These are phyloP conservation scores for Anadara kagoshimensis DNA, from an alignment of 1,140 invertebrate genomes.

Conservation along the genomic window DNA sequence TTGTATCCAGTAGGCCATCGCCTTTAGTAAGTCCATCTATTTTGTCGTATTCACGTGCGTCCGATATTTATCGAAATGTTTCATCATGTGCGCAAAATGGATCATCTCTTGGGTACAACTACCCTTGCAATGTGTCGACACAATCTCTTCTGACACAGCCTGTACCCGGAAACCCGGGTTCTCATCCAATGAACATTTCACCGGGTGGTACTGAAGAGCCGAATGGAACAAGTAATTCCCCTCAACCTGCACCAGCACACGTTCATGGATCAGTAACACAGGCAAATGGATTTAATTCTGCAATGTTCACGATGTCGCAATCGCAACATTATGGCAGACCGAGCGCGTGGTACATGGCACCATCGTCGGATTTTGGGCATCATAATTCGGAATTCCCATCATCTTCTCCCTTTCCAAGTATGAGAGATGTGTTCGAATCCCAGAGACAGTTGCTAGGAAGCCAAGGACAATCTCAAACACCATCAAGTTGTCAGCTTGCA, in stretches of 20 bases:
- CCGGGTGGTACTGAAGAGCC: conserved; percentile 29
- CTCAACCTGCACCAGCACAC: conserved; percentile 46
- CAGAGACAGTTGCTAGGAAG: conserved; percentile 52
- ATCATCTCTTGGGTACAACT: conserved; percentile 39
- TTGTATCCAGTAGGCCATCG: conserved; percentile 51
- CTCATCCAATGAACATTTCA: conserved; percentile 26
- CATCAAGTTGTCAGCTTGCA: conserved; percentile 66
- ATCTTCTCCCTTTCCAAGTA: conserved; percentile 48
- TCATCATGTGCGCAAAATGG: conserved; percentile 49
- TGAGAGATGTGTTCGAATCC: conserved; percentile 64
- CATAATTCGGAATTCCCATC: conserved; percentile 56
- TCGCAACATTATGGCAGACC: conserved; percentile 51
- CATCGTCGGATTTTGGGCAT: conserved; percentile 57
- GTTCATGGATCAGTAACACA: conserved; percentile 40
- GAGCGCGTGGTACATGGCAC: conserved; percentile 66
- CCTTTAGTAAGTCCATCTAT: conserved; percentile 57
- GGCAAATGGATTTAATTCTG: conserved; percentile 54
- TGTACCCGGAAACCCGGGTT: conserved; percentile 23
- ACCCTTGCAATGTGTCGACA: conserved; percentile 36
- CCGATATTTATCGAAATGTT: conserved; percentile 61
- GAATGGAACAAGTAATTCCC: conserved; percentile 45
- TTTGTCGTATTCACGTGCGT: conserved; percentile 54
- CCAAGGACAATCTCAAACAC: conserved; percentile 50
- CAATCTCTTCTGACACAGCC: conserved; percentile 42
- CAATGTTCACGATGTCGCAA: conserved; percentile 60